Conservation (phyloP, 2,797 vertebrate genomes). For the Paguma larvata region DNA sequence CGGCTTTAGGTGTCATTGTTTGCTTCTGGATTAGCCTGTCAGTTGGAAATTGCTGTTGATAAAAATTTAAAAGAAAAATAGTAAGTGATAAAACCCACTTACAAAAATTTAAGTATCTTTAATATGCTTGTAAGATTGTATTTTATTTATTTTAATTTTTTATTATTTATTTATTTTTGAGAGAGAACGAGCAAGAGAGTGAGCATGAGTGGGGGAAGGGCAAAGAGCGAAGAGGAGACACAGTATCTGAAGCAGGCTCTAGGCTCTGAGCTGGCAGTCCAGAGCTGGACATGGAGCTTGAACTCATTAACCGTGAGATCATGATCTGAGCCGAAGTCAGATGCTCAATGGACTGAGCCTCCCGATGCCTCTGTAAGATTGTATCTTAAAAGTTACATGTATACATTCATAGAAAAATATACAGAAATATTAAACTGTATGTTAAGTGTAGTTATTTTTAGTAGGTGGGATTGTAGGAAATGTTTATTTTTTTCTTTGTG, state of each 20-base stretch:
- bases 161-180: too few relatives aligned
- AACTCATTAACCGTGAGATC: too few relatives aligned
- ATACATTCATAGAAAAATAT: background rate
- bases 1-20: background rate
- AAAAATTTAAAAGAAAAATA: constrained; percentile 41
- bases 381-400: background rate
- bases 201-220: too few relatives aligned
- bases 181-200: too few relatives aligned
- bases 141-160: background rate
- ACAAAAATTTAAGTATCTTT: background rate
- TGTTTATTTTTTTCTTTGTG: constrained; percentile 21
- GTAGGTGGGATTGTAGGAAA: background rate
- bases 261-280: too few relatives aligned
- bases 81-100: background rate
- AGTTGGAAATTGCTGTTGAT: background rate
- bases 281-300: too few relatives aligned
- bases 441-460: constrained; percentile 37
- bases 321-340: too few relatives aligned
- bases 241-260: too few relatives aligned
- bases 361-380: background rate
- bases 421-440: background rate
- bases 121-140: background rate
- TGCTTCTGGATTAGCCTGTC: constrained; percentile 9
- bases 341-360: too few relatives aligned
- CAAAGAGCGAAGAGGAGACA: too few relatives aligned